phyloP scores from a whole-genome alignment of 2,113 vertebrate genomes.

The Chauna torquata region DNA sequence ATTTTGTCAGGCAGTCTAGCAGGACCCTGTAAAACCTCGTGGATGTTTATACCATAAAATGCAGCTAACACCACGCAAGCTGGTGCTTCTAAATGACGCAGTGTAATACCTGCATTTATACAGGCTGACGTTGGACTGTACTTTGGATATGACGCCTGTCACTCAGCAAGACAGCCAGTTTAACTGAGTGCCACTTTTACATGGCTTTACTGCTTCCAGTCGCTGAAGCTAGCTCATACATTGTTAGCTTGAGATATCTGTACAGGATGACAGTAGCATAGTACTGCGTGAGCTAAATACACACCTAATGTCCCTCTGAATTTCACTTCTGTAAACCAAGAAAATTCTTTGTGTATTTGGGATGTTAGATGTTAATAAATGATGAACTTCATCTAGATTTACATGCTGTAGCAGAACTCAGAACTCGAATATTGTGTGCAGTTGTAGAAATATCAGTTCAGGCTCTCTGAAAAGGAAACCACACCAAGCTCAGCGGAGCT shows the following conservation, averaged over 20 bases:
- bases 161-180: neutral
- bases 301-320: accelerated
- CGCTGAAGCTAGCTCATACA: neutral
- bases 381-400: neutral
- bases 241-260: neutral
- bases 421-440: neutral
- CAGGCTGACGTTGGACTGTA: neutral
- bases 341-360: neutral
- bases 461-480: neutral
- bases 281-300: neutral
- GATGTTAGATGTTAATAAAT: neutral
- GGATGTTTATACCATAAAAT: neutral
- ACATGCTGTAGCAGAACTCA: neutral
- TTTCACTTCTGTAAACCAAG: neutral
- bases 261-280: neutral
- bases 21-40: neutral
- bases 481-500: neutral
- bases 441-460: neutral
- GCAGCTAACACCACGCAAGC: neutral
- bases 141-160: neutral
- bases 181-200: neutral
- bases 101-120: neutral
- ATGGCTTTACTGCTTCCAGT: neutral
- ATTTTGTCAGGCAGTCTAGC: neutral
- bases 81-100: neutral